Base-by-base conservation (phyloP, 2,797 vertebrate genomes). In the Sternarchorhynchus goeldii region DNA sequence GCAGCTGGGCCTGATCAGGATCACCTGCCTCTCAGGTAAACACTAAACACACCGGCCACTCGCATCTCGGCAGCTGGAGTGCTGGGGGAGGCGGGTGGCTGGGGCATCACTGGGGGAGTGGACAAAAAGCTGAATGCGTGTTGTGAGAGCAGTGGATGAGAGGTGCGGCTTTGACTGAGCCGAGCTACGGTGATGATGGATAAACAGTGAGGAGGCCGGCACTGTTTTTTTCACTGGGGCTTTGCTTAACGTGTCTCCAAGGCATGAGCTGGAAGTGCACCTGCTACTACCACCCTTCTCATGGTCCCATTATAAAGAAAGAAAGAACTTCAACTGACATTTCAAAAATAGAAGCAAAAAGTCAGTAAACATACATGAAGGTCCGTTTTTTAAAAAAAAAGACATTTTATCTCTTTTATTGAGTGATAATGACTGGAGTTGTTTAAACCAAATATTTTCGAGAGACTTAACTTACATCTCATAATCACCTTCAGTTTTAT, bases 21-120 rank as follows among this genome's bases (percentile, higher is more conserved):
- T 85, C 82, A 85, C 82, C 79, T 87, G 82, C 77, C 75, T 41
- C 65, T 45, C 81, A 83, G 81, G 81, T 81, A 81, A 85, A 81
- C 79, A 81, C 16, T 81, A 81, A 85, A 81, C 79, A 81, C 16
- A 41, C 45, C 12, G 25, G 39, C 32, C 60, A 64, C 64, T 74
- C 58, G 50, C 73, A 53, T 20, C 3, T 50, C 59, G 25, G 67
- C 78, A 85, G 76, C 78, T 83, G 83, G 58, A 72, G 39, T 7
- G 56, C 72, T 3, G 36, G 56, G 32, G 65, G 62, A 45, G 41
- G 70, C 18, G 17, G 18, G 58, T 60, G 29, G 10, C 64, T 45
- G 14, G 75, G 55, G 25, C 25, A 25, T 25, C 36, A 55, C n/a
- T 31, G 50, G 34, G 10, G 39, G 7, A 64, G 58, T 18, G 56